phyloP scores from a whole-genome alignment of 1,140 invertebrate genomes.

The Drosophila ambigua region DNA sequence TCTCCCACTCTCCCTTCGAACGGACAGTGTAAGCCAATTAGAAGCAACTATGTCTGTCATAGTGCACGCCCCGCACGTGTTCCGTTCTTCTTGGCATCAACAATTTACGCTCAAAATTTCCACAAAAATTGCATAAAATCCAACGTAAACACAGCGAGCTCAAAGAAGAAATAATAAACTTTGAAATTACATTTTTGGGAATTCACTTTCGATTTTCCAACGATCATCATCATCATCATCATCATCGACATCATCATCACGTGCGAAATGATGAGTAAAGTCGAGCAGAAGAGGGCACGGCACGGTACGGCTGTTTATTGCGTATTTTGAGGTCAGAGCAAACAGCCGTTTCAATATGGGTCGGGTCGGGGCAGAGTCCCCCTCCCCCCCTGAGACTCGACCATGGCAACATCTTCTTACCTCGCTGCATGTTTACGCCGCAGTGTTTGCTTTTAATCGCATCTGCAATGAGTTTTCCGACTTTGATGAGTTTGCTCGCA shows the following conservation, averaged over 20 bases:
- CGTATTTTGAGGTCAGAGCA: slow-evolving; percentile 47
- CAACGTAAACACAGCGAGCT: slow-evolving; percentile 1
- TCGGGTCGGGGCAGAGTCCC: neutral
- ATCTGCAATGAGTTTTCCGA: slow-evolving; percentile 42
- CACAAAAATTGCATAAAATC: slow-evolving; percentile 7
- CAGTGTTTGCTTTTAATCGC: slow-evolving; percentile 63
- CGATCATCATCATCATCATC: slow-evolving; percentile 24
- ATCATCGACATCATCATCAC: neutral
- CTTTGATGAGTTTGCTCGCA: slow-evolving; percentile 51
- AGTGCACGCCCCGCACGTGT: slow-evolving; percentile 15
- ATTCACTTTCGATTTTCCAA: slow-evolving; percentile 42
- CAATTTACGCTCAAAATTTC: slow-evolving; percentile 22
- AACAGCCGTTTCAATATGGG: slow-evolving; percentile 34
- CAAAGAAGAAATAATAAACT: slow-evolving; percentile 11
- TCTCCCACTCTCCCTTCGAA: too few relatives aligned
- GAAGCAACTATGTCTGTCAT: slow-evolving; percentile 35
- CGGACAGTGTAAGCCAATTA: slow-evolving; percentile 51
- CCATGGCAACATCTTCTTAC: slow-evolving; percentile 47
- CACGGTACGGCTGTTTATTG: slow-evolving; percentile 32
- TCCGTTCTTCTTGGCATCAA: slow-evolving; percentile 19
- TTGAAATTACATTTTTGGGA: slow-evolving; percentile 27
- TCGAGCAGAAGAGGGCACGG: slow-evolving; percentile 18
- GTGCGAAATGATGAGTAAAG: slow-evolving; percentile 19
- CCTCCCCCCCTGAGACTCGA: too few relatives aligned
- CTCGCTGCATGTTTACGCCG: slow-evolving; percentile 65